Evolutionary conservation across 2,888 invertebrate genomes (phyloP).

Genomic region (Napeogenes inachia): DNA sequence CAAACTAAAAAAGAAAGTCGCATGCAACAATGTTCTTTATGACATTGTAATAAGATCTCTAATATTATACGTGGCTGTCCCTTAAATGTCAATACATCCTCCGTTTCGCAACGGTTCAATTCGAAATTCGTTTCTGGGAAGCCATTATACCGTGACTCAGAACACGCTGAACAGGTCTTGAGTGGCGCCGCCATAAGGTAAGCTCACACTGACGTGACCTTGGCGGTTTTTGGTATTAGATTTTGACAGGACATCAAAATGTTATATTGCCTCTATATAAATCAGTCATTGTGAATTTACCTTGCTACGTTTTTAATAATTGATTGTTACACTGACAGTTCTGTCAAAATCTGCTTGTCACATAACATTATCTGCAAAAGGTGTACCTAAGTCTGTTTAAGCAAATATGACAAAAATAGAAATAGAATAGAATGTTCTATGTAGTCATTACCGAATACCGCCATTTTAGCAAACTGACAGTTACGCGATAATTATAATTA

Average conservation of each 20-base stretch:
- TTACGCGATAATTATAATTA: conserved; percentile 24
- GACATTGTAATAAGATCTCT: conserved; percentile 7
- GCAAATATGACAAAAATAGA: no score
- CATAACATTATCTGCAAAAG: not conserved
- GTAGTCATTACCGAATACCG: conserved; percentile 15
- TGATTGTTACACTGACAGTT: not conserved
- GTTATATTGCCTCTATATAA: not conserved
- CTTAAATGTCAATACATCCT: conserved; percentile 28
- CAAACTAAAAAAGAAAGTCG: not conserved
- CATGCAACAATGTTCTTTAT: not conserved
- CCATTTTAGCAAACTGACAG: conserved; percentile 18
- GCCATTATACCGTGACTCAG: conserved; percentile 57
- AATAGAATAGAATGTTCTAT: conserved; percentile 10
- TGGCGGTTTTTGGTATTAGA: not conserved
- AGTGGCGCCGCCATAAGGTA: conserved; percentile 34
- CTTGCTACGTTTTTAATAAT: not conserved
- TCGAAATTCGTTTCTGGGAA: conserved; percentile 57
- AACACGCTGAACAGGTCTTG: conserved; percentile 56
- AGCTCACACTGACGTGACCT: conserved; percentile 18
- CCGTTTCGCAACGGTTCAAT: conserved; percentile 54
- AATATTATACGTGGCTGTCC: conserved; percentile 11
- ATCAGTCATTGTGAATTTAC: not conserved
- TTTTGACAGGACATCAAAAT: not conserved
- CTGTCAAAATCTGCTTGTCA: not conserved
- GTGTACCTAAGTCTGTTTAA: not conserved